phyloP scores from a whole-genome alignment of 2,113 vertebrate genomes.

The Planiliza haematocheilus region DNA sequence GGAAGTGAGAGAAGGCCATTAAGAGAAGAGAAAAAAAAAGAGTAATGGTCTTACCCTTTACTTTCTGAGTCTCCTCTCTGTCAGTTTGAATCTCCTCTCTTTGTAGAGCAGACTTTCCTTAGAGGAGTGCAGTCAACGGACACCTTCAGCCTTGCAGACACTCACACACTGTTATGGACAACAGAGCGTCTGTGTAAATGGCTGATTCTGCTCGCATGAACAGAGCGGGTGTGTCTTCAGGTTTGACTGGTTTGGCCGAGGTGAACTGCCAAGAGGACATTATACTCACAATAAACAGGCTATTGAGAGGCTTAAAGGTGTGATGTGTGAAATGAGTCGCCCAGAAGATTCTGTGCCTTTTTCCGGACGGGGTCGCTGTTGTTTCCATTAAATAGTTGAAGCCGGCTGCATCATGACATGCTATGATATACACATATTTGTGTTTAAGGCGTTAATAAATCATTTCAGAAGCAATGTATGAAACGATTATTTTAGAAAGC shows the following conservation, averaged over 20 bases:
- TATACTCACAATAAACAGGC: neutral
- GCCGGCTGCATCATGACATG: no score
- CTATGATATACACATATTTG: no score
- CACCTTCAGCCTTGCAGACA: neutral
- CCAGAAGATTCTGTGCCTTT: no score
- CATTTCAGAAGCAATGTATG: no score
- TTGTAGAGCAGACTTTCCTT: constrained; percentile 14
- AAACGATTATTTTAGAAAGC: no score
- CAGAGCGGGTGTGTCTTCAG: constrained; percentile 55
- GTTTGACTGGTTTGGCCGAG: constrained; percentile 66
- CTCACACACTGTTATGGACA: constrained; percentile 7
- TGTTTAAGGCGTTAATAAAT: no score
- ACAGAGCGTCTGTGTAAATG: neutral
- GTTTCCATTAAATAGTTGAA: no score
- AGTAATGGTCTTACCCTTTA: constrained; percentile 71
- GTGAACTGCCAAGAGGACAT: neutral
- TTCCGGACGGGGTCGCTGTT: no score
- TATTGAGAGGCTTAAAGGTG: neutral
- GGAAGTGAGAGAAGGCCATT: constrained; percentile 53
- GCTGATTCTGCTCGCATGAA: constrained; percentile 1
- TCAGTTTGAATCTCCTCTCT: constrained; percentile 43
- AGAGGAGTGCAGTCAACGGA: constrained; percentile 24
- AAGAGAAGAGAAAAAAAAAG: constrained; percentile 47
- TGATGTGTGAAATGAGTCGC: no score
- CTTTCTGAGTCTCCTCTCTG: constrained; percentile 38